Conservation (phyloP, 2,113 vertebrate genomes). For the Glaucidium brasilianum region DNA sequence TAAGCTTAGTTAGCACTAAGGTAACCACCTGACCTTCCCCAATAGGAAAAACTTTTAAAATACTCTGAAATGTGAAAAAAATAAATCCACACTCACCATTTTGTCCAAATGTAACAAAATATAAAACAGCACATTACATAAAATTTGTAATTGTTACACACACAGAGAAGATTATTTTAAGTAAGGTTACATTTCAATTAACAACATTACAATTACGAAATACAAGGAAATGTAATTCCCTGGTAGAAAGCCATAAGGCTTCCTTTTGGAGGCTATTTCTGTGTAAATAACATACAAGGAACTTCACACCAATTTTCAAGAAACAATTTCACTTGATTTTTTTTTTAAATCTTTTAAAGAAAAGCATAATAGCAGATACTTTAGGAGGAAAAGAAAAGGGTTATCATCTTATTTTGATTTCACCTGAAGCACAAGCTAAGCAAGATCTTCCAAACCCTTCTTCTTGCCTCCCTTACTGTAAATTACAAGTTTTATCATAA, state of each 20-base stretch:
- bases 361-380: neutral
- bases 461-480: neutral
- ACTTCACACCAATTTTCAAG: neutral
- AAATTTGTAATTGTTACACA: neutral
- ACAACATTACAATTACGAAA: neutral
- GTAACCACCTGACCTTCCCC: neutral
- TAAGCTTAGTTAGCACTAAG: neutral
- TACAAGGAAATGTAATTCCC: neutral
- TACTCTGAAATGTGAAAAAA: neutral
- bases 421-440: neutral
- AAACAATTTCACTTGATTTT: neutral
- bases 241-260: neutral
- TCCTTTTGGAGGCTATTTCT: neutral
- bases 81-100: accelerated
- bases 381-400: neutral
- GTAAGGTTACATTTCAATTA: neutral
- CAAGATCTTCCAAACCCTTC: neutral
- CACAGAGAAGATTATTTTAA: neutral
- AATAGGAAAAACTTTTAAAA: neutral
- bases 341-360: neutral
- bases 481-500: neutral
- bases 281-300: conserved; percentile 6
- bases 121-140: neutral
- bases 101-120: neutral
- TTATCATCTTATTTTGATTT: neutral